Base-by-base conservation (phyloP, 2,888 invertebrate genomes). In the Aricia artaxerxes region DNA sequence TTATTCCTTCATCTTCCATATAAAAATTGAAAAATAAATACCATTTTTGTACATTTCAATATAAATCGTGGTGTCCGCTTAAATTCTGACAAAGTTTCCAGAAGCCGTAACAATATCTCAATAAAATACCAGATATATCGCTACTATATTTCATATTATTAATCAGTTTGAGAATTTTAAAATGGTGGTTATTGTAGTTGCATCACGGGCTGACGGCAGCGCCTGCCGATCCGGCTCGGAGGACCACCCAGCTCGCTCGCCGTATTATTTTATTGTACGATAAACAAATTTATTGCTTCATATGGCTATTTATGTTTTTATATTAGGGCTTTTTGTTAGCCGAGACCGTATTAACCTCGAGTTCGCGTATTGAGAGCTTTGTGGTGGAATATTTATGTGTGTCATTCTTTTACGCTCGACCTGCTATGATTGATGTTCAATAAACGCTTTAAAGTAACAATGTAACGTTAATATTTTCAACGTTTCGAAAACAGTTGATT, bases 211-310 rank as follows among this genome's bases (percentile, higher is more conserved):
- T 49, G 31, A 69, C 16, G 69, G 24, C 6, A 73, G 73, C 35
- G 78, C 78, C 69, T 57, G 60, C 38, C 84, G 82, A 85, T 84
- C 88, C 88, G 90, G 91, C 91, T 91, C 91, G 90, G 85, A 83
- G 87, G 94, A 94, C 94, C 94, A 94, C 94, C 94, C 94, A 94
- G 85, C 89, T 88, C 88, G 93, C 88, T 88, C 87, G 90, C 90
- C 89, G 90, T 90, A 93, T 94, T 93, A 94, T 93, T 94, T 94
- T 94, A 94, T 94, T 93, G 91, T 93, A 93, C 92, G 90, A 93
- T 94, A 93, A 94, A 94, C 91, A 92, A 92, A 94, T 94, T 94
- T 94, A 94, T 93, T 92, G 90, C 93, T 90, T 90, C 91, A 93
- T 92, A 93, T 91, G 93, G 89, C 89, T 93, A 90, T 93, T 92